These are phyloP conservation scores for Geothlypis trichas DNA, from an alignment of 2,113 vertebrate genomes.

Conservation along the genomic window DNA sequence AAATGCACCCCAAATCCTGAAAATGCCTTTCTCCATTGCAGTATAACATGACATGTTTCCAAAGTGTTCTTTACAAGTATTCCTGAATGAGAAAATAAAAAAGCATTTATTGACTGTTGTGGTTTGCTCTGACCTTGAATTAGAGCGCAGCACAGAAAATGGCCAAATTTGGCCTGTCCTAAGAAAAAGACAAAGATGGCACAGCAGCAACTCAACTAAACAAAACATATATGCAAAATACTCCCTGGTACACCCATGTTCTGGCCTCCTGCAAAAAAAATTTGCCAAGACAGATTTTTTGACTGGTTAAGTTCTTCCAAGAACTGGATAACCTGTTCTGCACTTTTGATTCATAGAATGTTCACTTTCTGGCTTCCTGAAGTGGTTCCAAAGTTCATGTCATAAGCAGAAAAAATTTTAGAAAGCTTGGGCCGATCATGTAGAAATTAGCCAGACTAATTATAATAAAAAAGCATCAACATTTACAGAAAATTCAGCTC, in stretches of 20 bases:
- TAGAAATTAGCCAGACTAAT: not conserved
- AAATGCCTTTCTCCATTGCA: not conserved
- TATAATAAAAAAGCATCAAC: not conserved
- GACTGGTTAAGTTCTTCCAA: constrained; percentile 11
- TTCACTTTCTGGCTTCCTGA: constrained; percentile 27
- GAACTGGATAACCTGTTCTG: not conserved
- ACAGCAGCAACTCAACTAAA: constrained; percentile 44
- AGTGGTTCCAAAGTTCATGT: constrained; percentile 11
- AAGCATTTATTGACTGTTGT: not conserved
- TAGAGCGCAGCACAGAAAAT: constrained; percentile 26
- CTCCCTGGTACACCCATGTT: not conserved
- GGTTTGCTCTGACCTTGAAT: not conserved
- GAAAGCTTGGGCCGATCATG: not conserved
- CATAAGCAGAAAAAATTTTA: not conserved
- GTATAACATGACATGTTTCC: not conserved
- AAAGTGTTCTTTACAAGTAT: not conserved
- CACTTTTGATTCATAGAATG: not conserved
- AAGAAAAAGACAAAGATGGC: constrained; percentile 27
- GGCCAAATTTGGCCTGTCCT: constrained; percentile 26
- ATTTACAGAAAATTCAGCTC: not conserved
- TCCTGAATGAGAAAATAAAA: not conserved
- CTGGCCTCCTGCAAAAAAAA: constrained; percentile 13
- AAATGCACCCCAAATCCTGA: not conserved
- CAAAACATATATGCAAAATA: constrained; percentile 35
- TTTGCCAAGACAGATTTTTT: constrained; percentile 22